Percentiles rank a stretch among this genome's conserved stretches.
Conservation (phyloP, 2,113 vertebrate genomes). For the Procavia capensis region DNA sequence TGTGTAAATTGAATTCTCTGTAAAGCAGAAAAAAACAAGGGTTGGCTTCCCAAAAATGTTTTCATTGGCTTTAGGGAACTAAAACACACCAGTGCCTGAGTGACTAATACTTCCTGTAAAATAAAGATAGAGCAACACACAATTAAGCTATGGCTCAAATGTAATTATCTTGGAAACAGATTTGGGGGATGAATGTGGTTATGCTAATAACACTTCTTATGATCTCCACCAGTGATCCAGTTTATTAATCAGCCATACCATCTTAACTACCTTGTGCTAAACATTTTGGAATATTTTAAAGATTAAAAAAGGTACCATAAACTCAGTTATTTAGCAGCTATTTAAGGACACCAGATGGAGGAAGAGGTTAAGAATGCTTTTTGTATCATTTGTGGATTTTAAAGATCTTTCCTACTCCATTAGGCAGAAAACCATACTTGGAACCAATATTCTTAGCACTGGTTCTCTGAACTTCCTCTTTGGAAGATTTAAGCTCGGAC, state of each 20-base stretch:
- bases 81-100: conserved; percentile 61
- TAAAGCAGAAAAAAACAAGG: conserved; percentile 43
- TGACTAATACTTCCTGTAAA: conserved; percentile 77
- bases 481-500: neutral
- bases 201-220: conserved; percentile 52
- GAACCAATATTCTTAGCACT: neutral
- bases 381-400: neutral
- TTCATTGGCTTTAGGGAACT: conserved; percentile 72
- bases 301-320: neutral
- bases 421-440: conserved; percentile 1
- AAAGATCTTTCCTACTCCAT: neutral
- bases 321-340: neutral
- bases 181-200: conserved; percentile 55
- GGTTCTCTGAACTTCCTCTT: neutral
- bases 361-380: neutral
- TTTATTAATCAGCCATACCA: conserved; percentile 40
- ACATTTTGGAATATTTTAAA: neutral
- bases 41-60: conserved; percentile 70
- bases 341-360: neutral
- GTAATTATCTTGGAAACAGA: conserved; percentile 71
- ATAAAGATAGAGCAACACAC: conserved; percentile 70
- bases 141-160: conserved; percentile 70
- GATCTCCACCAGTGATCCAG: conserved; percentile 33
- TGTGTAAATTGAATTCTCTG: conserved; percentile 63
- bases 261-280: neutral